phyloP scores from a whole-genome alignment of 2,113 vertebrate genomes.

The human region GRCh38 chr4:107924001-107924500 shows the following conservation, averaged over 20 bases:
- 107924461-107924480: background rate
- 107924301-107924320: background rate
- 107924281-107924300: background rate
- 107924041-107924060: background rate
- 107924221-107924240: background rate
- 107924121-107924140: background rate
- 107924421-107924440: background rate
- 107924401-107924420: background rate
- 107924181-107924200: background rate
- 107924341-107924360: background rate
- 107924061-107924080: background rate
- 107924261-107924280: background rate
- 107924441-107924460: accelerated
- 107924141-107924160: background rate
- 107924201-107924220: background rate
- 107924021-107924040: background rate
- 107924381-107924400: background rate
- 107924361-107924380: background rate
- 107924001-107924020: background rate
- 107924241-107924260: background rate
- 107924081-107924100: background rate
- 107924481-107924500: background rate
- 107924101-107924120: no score
- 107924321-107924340: background rate
- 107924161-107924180: background rate